Evolutionary conservation across 2,113 vertebrate genomes (phyloP).

Genomic region (Coregonus clupeaformis): DNA sequence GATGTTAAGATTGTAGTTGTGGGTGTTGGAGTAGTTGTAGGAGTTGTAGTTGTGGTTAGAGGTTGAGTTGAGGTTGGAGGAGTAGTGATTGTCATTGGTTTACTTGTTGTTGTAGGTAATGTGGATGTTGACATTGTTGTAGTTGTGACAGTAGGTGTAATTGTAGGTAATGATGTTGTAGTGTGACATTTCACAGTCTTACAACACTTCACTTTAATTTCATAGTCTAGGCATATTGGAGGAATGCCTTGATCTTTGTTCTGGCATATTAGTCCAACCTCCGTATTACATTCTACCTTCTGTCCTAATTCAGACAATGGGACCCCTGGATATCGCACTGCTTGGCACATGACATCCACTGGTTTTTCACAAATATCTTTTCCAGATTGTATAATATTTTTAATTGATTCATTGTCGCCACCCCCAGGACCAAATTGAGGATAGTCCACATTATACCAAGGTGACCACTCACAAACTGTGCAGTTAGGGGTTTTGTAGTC

Average conservation of each 20-base stretch:
- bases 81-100: neutral
- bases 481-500: constrained; percentile 25
- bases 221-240: constrained; percentile 63
- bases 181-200: constrained; percentile 21
- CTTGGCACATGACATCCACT: constrained; percentile 53
- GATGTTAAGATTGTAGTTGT: neutral
- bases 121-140: constrained; percentile 10
- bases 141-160: neutral
- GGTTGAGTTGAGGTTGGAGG: neutral
- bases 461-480: constrained; percentile 52
- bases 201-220: constrained; percentile 61
- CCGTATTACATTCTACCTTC: constrained; percentile 49
- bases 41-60: neutral
- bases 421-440: constrained; percentile 45
- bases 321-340: constrained; percentile 42
- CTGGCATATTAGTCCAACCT: constrained; percentile 65
- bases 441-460: constrained; percentile 62
- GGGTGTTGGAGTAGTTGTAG: neutral
- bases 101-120: neutral
- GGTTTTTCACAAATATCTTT: constrained; percentile 58
- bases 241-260: constrained; percentile 61
- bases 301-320: constrained; percentile 50
- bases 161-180: neutral
- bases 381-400: constrained; percentile 40
- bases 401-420: constrained; percentile 64